Base-by-base conservation (phyloP, 30 jellyfish, hydroid and myxozoan species). In the Sanderia malayensis region DNA sequence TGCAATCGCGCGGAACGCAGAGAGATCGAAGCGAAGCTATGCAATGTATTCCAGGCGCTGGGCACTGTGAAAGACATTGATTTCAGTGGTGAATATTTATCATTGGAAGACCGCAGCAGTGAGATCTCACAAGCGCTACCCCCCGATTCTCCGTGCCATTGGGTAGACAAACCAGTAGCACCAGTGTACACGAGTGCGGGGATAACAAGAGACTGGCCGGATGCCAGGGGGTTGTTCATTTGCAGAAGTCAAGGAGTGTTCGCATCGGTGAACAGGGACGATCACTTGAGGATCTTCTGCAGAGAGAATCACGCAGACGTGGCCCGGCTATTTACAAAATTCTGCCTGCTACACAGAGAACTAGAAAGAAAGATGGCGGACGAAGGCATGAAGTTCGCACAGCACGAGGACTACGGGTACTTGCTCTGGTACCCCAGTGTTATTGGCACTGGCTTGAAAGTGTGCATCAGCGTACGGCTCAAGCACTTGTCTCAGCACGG, bases 371-470 rank as follows among this genome's bases (percentile, higher is more conserved):
- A 46, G 44, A 47, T 87, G 86, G 58, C 23, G 25, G 72, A 79
- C 31, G 79, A 70, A 55, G 90, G 85, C 6, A 34, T 65, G 31
- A 49, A 71, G 41, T 87, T 79, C 63, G 86, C 86, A 0, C 29
- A 18, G 33, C 94, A 79, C 58, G 46, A 74, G 0, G 94, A 71
- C 46, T 87, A 87, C 61, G 96, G 96, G 4, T 80, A 67, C 58
- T 55, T 87, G 47, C 73, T 87, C 8, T 49, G 92, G 71, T 87
- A 92, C 46, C 96, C 96, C 3, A 87, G 96, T 31, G 94, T 84
- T n/a, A 74, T 87, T 57, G 96, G 96, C 1, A 87, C 96, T 11
- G 96, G 95, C 6, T 78, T 87, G 31, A 79, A 86, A n/a, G 88
- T 83, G 7, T 85, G 94, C 62, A 92, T 87, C 37, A 76, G 79